phyloP scores from a whole-genome alignment of 1,140 invertebrate genomes.

The Arion vulgaris region DNA sequence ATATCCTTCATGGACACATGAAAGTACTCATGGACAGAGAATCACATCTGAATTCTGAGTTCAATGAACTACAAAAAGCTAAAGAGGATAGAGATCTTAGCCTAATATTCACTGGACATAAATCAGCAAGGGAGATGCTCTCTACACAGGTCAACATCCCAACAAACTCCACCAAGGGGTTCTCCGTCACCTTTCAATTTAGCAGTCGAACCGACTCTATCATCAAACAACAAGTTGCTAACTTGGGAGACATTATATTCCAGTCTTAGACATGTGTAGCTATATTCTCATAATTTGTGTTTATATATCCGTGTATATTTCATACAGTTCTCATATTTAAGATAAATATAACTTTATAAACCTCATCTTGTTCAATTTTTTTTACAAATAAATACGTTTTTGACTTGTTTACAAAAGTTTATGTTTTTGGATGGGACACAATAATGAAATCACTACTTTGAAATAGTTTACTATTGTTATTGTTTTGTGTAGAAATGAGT shows the following conservation, averaged over 20 bases:
- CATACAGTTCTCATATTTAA: no score
- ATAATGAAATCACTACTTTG: no score
- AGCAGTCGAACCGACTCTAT: slow-evolving; percentile 58
- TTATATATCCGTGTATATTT: no score
- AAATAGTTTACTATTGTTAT: no score
- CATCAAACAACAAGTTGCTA: slow-evolving; percentile 54
- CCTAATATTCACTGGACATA: slow-evolving; percentile 63
- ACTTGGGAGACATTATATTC: slow-evolving; percentile 60
- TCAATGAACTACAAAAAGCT: slow-evolving; percentile 55
- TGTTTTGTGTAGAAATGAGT: no score
- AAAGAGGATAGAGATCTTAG: slow-evolving; percentile 61
- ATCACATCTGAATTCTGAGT: slow-evolving; percentile 49
- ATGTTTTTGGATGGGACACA: no score
- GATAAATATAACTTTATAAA: no score
- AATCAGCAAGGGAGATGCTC: slow-evolving; percentile 58
- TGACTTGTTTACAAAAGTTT: no score
- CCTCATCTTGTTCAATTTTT: no score
- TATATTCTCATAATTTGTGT: background rate
- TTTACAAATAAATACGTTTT: no score
- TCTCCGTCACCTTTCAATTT: slow-evolving; percentile 65
- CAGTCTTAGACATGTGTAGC: slow-evolving; percentile 21
- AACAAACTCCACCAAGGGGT: slow-evolving; percentile 56
- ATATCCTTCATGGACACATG: slow-evolving; percentile 56
- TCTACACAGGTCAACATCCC: slow-evolving; percentile 54
- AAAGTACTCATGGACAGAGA: slow-evolving; percentile 54